Conservation (phyloP, 2,113 vertebrate genomes). For the Eulemur macaco region DNA sequence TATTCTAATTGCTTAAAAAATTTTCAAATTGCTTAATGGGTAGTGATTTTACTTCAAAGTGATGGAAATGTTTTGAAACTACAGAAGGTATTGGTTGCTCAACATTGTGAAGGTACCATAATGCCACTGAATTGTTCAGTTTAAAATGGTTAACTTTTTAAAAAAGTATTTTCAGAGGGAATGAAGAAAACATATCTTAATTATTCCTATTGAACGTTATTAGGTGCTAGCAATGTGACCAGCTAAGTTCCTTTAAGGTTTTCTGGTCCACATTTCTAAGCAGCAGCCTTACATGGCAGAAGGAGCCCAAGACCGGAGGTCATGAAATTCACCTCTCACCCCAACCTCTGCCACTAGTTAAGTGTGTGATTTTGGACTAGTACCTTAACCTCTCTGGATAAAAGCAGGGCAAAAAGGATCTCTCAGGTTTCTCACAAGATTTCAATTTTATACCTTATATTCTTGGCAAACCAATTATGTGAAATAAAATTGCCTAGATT, state of each 20-base stretch:
- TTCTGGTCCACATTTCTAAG: not conserved
- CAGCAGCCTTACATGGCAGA: not conserved
- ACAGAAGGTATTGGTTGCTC: not conserved
- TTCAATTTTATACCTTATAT: conserved; percentile 10
- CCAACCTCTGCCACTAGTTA: not conserved
- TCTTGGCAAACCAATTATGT: not conserved
- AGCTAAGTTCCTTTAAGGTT: not conserved
- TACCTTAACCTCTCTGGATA: conserved; percentile 20
- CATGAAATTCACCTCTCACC: not conserved
- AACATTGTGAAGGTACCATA: not conserved
- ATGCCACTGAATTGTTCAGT: not conserved
- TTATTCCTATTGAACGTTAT: conserved; percentile 14
- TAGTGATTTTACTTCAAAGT: not conserved
- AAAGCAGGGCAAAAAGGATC: conserved; percentile 22
- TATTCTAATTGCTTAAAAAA: conserved; percentile 16
- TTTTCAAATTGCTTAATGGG: not conserved
- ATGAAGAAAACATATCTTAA: not conserved
- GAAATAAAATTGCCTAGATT: not conserved
- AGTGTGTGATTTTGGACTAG: not conserved
- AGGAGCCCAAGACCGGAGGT: not conserved
- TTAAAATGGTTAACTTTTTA: not conserved
- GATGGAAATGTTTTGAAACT: not conserved
- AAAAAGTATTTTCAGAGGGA: not conserved
- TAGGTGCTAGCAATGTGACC: not conserved
- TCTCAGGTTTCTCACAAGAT: conserved; percentile 18